Conservation (phyloP, 1,140 invertebrate species). For the Macrobrachium rosenbergii region DNA sequence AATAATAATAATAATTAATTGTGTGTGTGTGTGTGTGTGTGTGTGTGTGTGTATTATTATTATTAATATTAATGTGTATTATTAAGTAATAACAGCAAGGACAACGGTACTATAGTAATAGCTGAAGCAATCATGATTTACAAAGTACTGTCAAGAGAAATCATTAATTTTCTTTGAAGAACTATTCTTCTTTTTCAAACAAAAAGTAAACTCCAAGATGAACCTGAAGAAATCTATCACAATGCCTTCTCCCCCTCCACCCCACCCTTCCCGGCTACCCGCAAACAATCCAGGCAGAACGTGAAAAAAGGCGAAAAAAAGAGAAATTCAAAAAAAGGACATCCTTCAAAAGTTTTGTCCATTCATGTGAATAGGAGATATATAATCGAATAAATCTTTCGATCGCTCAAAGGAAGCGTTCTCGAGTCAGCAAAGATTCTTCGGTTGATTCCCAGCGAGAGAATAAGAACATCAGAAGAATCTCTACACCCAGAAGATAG, state of each 20-base stretch:
- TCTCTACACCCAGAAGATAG: neutral
- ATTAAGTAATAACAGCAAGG: neutral
- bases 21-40: too few species aligned
- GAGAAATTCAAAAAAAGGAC: slow-evolving; percentile 9
- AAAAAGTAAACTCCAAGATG: neutral
- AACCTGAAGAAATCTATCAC: neutral
- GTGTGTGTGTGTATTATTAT: too few species aligned
- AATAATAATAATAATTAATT: too few species aligned
- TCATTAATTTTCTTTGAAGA: neutral
- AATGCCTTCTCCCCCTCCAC: slow-evolving; percentile 1
- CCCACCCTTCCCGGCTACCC: neutral
- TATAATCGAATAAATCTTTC: too few species aligned
- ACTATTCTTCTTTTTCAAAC: neutral
- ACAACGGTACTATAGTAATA: too few species aligned
- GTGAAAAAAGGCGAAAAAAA: too few species aligned
- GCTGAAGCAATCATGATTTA: too few species aligned
- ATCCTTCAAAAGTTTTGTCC: too few species aligned
- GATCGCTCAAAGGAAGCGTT: neutral
- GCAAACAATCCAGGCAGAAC: neutral
- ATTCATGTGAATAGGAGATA: too few species aligned
- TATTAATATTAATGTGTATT: neutral
- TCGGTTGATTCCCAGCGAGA: neutral
- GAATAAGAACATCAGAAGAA: neutral
- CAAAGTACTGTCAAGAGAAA: too few species aligned
- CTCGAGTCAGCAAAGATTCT: neutral